Conservation (phyloP, 2,113 vertebrate genomes). For the Ammodytes dubius region DNA sequence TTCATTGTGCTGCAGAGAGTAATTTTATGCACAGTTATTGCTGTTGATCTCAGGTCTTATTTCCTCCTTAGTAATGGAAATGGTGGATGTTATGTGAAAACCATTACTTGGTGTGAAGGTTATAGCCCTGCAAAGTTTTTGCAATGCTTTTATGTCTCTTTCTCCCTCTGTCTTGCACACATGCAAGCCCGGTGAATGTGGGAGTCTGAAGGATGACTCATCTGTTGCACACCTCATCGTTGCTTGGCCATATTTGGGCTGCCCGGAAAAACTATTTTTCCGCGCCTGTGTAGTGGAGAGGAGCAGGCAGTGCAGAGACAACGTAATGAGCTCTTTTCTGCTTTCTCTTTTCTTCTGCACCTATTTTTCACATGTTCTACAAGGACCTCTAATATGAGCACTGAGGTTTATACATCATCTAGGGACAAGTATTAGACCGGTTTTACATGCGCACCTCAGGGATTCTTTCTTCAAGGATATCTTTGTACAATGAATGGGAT, state of each 20-base stretch:
- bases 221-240: constrained; percentile 79
- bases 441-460: constrained; percentile 6
- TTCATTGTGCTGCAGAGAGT: constrained; percentile 12
- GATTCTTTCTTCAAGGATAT: constrained; percentile 5
- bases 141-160: constrained; percentile 45
- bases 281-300: constrained; percentile 55
- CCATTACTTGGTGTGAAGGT: constrained; percentile 48
- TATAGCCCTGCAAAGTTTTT: constrained; percentile 19
- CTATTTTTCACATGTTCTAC: constrained; percentile 17
- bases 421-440: constrained; percentile 19
- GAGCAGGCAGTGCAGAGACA: constrained; percentile 56
- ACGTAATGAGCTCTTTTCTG: constrained; percentile 48
- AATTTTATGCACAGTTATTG: constrained; percentile 35
- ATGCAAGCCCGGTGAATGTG: constrained; percentile 69
- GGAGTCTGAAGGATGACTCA: constrained; percentile 80
- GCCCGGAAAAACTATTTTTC: constrained; percentile 75
- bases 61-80: constrained; percentile 32
- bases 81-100: constrained; percentile 24
- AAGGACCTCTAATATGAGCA: constrained; percentile 15
- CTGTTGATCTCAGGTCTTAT: constrained; percentile 24
- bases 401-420: constrained; percentile 23
- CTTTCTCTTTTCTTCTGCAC: constrained; percentile 41
- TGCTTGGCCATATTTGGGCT: constrained; percentile 80
- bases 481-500: constrained; percentile 5
- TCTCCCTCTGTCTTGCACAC: constrained; percentile 73